Conservation (phyloP, 2,888 invertebrate species). For the Neocrepidodera transversa region DNA sequence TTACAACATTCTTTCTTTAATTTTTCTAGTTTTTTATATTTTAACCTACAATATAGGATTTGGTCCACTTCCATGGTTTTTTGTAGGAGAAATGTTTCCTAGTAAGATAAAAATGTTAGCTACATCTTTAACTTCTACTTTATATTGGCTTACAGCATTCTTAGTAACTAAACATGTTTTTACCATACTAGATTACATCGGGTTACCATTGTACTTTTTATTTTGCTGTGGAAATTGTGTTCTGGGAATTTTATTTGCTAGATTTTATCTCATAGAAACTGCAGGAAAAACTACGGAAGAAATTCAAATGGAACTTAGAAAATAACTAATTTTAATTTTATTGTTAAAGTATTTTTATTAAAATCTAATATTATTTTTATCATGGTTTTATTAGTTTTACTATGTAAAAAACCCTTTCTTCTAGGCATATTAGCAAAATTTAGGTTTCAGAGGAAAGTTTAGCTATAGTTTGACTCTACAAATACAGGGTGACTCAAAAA, state of each 20-base stretch:
- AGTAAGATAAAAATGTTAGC: slow-evolving; percentile 71
- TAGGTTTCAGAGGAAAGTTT: too few species aligned
- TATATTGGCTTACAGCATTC: slow-evolving; percentile 50
- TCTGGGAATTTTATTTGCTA: slow-evolving; percentile 34
- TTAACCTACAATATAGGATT: slow-evolving; percentile 76
- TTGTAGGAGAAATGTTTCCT: slow-evolving; percentile 83
- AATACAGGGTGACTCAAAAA: too few species aligned
- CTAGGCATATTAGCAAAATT: too few species aligned
- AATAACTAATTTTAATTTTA: not conserved
- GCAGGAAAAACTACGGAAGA: slow-evolving; percentile 43
- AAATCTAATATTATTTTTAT: not conserved
- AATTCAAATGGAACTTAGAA: slow-evolving; percentile 32
- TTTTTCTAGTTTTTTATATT: slow-evolving; percentile 74
- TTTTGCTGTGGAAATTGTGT: slow-evolving; percentile 42
- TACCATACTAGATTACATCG: slow-evolving; percentile 29
- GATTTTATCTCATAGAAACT: slow-evolving; percentile 44
- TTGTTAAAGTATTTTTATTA: not conserved
- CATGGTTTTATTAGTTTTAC: too few species aligned
- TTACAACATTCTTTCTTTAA: slow-evolving; percentile 74
- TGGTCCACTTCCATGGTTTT: too few species aligned
- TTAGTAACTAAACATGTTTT: slow-evolving; percentile 45
- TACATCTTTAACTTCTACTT: slow-evolving; percentile 45
- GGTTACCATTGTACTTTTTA: slow-evolving; percentile 42
- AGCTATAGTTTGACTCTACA: too few species aligned
- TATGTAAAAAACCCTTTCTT: too few species aligned